Evolutionary conservation across 2,113 vertebrate genomes (phyloP), one percentile per base, ranked within the genome.

Genomic region (Azemiops feae): DNA sequence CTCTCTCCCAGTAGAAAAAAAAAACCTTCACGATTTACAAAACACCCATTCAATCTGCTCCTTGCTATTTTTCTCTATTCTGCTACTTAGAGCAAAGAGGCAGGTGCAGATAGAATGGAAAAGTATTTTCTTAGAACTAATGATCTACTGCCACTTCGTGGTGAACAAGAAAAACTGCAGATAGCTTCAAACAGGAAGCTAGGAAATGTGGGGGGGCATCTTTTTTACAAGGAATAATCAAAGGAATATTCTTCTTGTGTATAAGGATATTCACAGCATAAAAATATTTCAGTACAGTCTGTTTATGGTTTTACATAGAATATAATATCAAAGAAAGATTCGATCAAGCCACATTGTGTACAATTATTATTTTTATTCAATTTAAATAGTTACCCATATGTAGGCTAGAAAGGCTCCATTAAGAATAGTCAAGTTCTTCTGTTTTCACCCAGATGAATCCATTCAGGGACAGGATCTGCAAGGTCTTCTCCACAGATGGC

Each of bases 401-500:
- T 81, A 69, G 11, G 11, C 30, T 69, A 22, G 64, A 58, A n/a
- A 8, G 50, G 30, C 16, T 34, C 16, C 16, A 55, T 7, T 43
- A 22, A 55, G 8, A 88, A 55, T 34, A 34, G 1, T 39, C 74
- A 6, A 1, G 4, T 0, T 3, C 4, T 57, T 30, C 3, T 27
- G 54, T 27, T 25, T 25, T 81, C 18, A 30, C 23, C 12, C 93
- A 95, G 95, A 95, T 96, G 87, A 95, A 95, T 87, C 96, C 96
- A 18, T 96, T 96, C 93, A 45, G 93, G 95, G 96, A 95, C 90
- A 85, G 91, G 14, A 95, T 94, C 94, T 96, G 96, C 95, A 74
- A 60, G 4, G 92, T 97, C 2, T 96, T 96, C 94, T 96, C 96
- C 6, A 55, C 95, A 3, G 23, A 89, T 0, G 25, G 60, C 0